Percentiles rank a stretch among this genome's conserved stretches.
These are phyloP conservation scores for Metopia argyrocephala DNA, from an alignment of 2,888 invertebrate genomes.

Conservation along the genomic window DNA sequence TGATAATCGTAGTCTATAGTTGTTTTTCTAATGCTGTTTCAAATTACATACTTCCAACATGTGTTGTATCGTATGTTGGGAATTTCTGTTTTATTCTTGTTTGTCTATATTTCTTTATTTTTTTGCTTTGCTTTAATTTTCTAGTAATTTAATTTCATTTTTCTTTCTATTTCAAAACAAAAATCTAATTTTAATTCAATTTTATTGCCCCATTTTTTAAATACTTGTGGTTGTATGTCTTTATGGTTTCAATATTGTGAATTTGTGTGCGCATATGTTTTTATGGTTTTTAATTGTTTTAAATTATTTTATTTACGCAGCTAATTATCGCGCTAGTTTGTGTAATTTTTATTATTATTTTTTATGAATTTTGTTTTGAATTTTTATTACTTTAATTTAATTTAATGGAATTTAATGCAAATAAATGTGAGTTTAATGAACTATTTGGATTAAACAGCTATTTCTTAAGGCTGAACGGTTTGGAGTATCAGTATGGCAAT, in stretches of 20 bases:
- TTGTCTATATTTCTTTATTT: too few relatives aligned
- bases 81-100: too few relatives aligned
- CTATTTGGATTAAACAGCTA: too few relatives aligned
- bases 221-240: not conserved
- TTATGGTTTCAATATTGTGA: not conserved
- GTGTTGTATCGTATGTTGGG: too few relatives aligned
- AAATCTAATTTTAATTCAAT: not conserved
- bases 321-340: not conserved
- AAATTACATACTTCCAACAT: too few relatives aligned
- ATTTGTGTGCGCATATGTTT: not conserved
- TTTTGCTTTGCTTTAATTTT: too few relatives aligned
- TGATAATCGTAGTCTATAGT: too few relatives aligned
- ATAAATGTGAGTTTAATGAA: not conserved
- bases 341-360: not conserved
- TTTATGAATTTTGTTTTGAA: not conserved
- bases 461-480: too few relatives aligned
- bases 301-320: conserved; percentile 27
- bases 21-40: too few relatives aligned
- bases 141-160: too few relatives aligned
- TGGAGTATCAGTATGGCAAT: too few relatives aligned
- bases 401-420: not conserved
- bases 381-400: not conserved
- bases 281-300: conserved; percentile 32
- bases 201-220: not conserved
- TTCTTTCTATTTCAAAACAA: too few relatives aligned